Base-by-base conservation (phyloP, 2,888 invertebrate genomes). In the Drosophila pseudotalamancana region DNA sequence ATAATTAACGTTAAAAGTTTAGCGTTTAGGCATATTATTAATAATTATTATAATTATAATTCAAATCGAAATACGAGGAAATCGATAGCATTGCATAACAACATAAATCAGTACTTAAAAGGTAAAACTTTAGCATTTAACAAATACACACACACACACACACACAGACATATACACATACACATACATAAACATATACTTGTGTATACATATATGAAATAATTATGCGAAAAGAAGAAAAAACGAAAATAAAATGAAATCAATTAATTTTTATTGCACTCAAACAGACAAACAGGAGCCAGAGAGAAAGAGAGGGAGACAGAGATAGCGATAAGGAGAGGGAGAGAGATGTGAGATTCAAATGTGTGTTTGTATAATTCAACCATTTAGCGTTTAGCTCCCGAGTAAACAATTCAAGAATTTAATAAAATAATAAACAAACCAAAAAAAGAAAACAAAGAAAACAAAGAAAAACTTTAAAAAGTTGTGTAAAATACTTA, bases 371-470 rank as follows among this genome's bases (percentile, higher is more conserved):
- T 72, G 71, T 67, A 65, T 61, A 69, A 76, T 64, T 76, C 46
- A 76, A 70, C 37, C 51, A 77, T 66, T 63, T 86, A 79, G 76
- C 50, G 60, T 65, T 78, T 82, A 76, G 77, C 60, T 49, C 87
- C 87, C 72, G 56, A 73, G 74, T 62, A 69, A 81, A 77, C 53
- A 69, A 77, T 80, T 65, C 74, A 77, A 69, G 81, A 87, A 87
- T 87, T 87, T 87, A 84, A 78, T 57, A 71, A 59, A 40, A 18
- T 11, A 14, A 54, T 16, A 23, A 54, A 25, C 14, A 14, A 48
- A 35, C 51, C 23, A 6, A 21, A 42, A 43, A 1, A 1, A 16
- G 18, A 6, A 37, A n/a, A 6, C 1, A n/a, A 27, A 18, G 12
- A 4, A 25, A 39, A 21, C 12, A 21, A 9, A 37, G 11, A 29